Evolutionary conservation across 2,888 invertebrate species (phyloP).

Genomic region (Auanema freiburgensis): DNA sequence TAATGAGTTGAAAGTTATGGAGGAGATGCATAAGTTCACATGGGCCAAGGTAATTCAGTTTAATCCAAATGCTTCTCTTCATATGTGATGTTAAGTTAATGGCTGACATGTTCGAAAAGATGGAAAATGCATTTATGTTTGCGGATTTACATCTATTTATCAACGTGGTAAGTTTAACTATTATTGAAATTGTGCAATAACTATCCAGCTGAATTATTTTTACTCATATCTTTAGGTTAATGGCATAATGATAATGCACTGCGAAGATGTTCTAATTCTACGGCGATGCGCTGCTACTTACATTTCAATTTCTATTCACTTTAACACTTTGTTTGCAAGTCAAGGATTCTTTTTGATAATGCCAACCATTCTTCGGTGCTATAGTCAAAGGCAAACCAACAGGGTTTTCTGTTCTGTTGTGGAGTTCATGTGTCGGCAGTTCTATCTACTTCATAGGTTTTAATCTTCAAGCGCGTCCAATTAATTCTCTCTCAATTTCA

Average conservation of each 20-base stretch:
- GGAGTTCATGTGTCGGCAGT: conserved; percentile 96
- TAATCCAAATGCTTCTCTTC: no score
- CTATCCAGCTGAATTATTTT: not conserved
- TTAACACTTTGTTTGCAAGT: conserved; percentile 96
- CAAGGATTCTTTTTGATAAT: conserved; percentile 94
- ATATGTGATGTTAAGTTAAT: conserved; percentile 38
- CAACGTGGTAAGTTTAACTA: conserved; percentile 74
- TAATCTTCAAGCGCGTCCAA: not conserved
- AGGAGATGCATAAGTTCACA: conserved; percentile 96
- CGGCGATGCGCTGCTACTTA: conserved; percentile 91
- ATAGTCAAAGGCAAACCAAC: conserved; percentile 96
- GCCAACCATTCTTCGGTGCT: conserved; percentile 93
- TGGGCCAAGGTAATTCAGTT: conserved; percentile 89
- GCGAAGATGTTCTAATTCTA: conserved; percentile 92
- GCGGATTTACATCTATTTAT: conserved; percentile 95
- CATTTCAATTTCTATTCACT: conserved; percentile 94
- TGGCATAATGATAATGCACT: conserved; percentile 91
- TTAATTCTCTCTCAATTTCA: conserved; percentile 54
- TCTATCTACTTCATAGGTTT: conserved; percentile 87
- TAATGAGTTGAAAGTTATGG: conserved; percentile 83
- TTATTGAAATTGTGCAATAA: not conserved
- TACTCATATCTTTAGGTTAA: conserved; percentile 68
- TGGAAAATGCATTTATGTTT: conserved; percentile 65
- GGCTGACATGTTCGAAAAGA: conserved; percentile 62
- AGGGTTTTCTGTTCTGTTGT: conserved; percentile 89